phyloP scores from a whole-genome alignment of 2,113 vertebrate species.

The Thamnophis sirtalis region DNA sequence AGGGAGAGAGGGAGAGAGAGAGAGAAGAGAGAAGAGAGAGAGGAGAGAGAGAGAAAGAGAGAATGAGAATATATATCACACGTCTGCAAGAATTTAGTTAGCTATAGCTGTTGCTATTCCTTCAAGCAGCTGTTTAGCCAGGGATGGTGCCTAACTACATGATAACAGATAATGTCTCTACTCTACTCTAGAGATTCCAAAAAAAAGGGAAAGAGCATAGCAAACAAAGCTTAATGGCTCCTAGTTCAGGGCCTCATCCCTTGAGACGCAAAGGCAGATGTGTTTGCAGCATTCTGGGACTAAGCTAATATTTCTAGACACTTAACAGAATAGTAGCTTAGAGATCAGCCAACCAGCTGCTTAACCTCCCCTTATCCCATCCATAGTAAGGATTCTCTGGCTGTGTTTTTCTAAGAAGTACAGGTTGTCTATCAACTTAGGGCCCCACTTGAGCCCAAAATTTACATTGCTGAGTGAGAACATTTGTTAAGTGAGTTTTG shows the following conservation, averaged over 20 bases:
- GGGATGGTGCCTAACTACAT: background rate
- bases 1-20: background rate
- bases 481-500: too few species aligned
- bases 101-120: background rate
- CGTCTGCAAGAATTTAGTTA: background rate
- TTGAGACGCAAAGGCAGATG: background rate
- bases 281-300: background rate
- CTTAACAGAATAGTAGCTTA: background rate
- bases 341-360: background rate
- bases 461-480: too few species aligned
- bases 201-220: background rate
- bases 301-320: background rate
- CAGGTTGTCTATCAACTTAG: too few species aligned
- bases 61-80: background rate
- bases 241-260: background rate
- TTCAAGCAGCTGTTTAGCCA: background rate
- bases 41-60: background rate
- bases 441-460: too few species aligned
- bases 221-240: background rate
- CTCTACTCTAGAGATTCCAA: rapidly evolving
- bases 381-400: background rate
- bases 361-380: background rate
- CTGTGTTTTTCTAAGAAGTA: background rate
- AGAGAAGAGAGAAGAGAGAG: background rate
- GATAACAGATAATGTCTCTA: slow-evolving; percentile 7